Percentiles rank a stretch among this genome's conserved stretches.
Conservation (phyloP, 2,797 vertebrate genomes). For the Tachyglossus aculeatus region DNA sequence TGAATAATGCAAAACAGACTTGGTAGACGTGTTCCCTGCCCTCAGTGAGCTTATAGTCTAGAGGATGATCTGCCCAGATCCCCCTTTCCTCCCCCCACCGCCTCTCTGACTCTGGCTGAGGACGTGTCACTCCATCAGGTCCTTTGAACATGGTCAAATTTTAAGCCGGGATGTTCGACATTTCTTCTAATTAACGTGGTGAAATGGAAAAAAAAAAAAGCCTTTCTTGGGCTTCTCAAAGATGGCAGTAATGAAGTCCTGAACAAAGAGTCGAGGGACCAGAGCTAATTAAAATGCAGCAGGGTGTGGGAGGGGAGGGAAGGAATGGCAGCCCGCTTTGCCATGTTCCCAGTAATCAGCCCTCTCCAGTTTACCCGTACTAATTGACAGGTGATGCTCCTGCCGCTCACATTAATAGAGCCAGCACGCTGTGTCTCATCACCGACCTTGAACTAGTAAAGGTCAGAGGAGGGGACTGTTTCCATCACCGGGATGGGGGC, state of each 20-base stretch:
- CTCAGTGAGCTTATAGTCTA: too few relatives aligned
- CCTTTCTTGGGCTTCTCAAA: constrained; percentile 70
- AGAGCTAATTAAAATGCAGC: constrained; percentile 85
- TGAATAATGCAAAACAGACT: too few relatives aligned
- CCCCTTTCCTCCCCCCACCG: too few relatives aligned
- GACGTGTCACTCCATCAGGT: constrained; percentile 20
- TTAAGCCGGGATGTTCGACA: constrained; percentile 58
- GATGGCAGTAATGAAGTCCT: constrained; percentile 75
- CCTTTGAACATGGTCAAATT: too few relatives aligned
- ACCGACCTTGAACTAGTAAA: constrained; percentile 83
- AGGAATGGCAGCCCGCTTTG: constrained; percentile 68
- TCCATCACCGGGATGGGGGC: constrained; percentile 81
- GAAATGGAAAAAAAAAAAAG: constrained; percentile 60
- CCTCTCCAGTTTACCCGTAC: constrained; percentile 73
- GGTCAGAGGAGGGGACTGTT: constrained; percentile 77
- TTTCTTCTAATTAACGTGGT: constrained; percentile 72
- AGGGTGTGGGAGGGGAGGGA: constrained; percentile 74
- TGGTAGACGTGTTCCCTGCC: too few relatives aligned
- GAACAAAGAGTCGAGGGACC: constrained; percentile 78
- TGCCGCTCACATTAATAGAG: constrained; percentile 75
- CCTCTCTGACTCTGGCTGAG: background rate
- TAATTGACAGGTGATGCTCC: constrained; percentile 84
- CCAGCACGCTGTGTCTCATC: constrained; percentile 80
- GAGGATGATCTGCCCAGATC: too few relatives aligned
- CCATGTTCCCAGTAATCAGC: constrained; percentile 78